phyloP scores from a whole-genome alignment of 2,113 vertebrate species.

The Lates calcarifer region DNA sequence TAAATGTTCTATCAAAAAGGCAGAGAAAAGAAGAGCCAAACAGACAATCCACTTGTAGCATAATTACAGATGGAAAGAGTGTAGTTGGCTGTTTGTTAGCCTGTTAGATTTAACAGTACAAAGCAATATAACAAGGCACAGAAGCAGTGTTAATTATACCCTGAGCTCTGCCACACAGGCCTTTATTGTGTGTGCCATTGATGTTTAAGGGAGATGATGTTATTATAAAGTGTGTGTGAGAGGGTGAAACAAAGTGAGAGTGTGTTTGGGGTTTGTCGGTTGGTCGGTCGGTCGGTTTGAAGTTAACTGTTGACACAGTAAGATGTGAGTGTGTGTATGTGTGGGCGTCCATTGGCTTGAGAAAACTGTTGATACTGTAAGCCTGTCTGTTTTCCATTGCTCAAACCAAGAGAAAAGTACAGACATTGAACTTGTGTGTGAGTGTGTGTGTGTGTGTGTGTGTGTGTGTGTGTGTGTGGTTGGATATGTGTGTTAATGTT shows the following conservation, averaged over 20 bases:
- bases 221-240: slow-evolving; percentile 26
- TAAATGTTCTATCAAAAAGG: neutral
- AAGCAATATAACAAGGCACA: slow-evolving; percentile 15
- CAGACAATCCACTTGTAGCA: neutral
- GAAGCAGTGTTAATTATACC: slow-evolving; percentile 16
- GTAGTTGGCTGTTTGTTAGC: slow-evolving; percentile 8
- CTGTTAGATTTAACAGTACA: neutral
- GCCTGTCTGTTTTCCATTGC: slow-evolving; percentile 52
- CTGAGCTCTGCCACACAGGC: neutral
- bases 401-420: slow-evolving; percentile 27
- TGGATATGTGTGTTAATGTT: slow-evolving; percentile 47
- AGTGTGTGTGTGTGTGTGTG: slow-evolving; percentile 42
- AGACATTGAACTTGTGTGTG: slow-evolving; percentile 27
- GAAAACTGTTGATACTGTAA: slow-evolving; percentile 42
- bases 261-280: slow-evolving; percentile 51
- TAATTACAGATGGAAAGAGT: neutral
- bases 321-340: slow-evolving; percentile 27
- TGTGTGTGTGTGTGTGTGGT: slow-evolving; percentile 42
- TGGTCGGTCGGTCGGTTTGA: slow-evolving; percentile 24
- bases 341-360: neutral
- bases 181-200: slow-evolving; percentile 27
- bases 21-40: neutral
- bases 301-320: slow-evolving; percentile 40
- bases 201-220: slow-evolving; percentile 8
- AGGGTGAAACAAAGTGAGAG: slow-evolving; percentile 28